Evolutionary conservation across 2,113 vertebrate species (phyloP).

Genomic region (Collichthys lucidus): DNA sequence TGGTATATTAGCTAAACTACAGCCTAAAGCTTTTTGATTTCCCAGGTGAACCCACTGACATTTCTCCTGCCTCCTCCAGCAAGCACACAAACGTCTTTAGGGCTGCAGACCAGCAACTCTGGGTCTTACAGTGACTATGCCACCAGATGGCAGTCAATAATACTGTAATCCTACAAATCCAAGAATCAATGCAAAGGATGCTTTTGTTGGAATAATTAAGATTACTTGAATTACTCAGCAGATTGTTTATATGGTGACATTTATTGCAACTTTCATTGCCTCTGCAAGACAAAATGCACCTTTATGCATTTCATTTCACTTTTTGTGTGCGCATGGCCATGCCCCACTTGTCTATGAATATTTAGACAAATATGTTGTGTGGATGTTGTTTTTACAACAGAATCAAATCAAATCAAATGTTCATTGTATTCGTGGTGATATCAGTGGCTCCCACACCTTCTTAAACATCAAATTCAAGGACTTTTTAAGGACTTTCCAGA

Average conservation of each 20-base stretch:
- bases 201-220: constrained; percentile 26
- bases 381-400: not conserved
- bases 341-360: not conserved
- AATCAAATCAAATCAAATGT: constrained; percentile 4
- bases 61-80: constrained; percentile 18
- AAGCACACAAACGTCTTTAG: constrained; percentile 1
- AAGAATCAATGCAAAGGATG: constrained; percentile 20
- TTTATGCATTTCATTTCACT: not conserved
- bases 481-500: too few relatives aligned
- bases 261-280: not conserved
- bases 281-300: not conserved
- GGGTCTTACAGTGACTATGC: constrained; percentile 20
- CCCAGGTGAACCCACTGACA: constrained; percentile 36
- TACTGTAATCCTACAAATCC: constrained; percentile 41
- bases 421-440: not conserved
- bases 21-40: constrained; percentile 36
- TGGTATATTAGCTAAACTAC: constrained; percentile 18
- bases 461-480: too few relatives aligned
- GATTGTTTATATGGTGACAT: constrained; percentile 6
- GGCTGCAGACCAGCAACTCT: not conserved
- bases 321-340: not conserved
- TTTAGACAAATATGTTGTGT: not conserved
- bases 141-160: constrained; percentile 69
- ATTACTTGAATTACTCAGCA: constrained; percentile 1
- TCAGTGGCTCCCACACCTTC: too few relatives aligned